Percentiles rank a stretch among this genome's conserved stretches.
These are phyloP conservation scores for Lydus trimaculatus DNA, from an alignment of 2,888 invertebrate genomes.

Conservation along the genomic window DNA sequence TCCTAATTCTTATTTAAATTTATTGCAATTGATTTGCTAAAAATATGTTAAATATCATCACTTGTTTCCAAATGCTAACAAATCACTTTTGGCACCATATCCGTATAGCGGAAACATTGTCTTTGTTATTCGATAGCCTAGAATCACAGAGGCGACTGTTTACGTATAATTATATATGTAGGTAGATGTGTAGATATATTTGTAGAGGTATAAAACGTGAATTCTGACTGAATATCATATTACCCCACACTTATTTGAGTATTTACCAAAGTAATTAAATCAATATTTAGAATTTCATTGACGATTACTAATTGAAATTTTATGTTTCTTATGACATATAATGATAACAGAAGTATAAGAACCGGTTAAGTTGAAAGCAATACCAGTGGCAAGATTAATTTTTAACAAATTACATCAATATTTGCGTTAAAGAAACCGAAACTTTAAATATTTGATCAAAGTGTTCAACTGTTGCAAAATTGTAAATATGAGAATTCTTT, in stretches of 20 bases:
- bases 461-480: neutral
- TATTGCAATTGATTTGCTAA: neutral
- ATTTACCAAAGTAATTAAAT: neutral
- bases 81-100: conserved; percentile 45
- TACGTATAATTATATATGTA: neutral
- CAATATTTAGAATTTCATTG: neutral
- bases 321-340: neutral
- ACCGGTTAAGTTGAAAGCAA: neutral
- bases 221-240: neutral
- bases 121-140: conserved; percentile 37
- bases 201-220: neutral
- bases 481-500: neutral
- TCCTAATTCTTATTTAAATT: neutral
- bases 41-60: conserved; percentile 46
- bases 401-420: neutral
- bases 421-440: neutral
- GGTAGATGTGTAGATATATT: neutral
- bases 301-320: neutral
- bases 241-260: neutral
- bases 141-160: conserved; percentile 22
- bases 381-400: neutral
- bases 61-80: conserved; percentile 49
- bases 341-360: neutral
- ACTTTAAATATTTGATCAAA: neutral
- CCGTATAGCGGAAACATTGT: conserved; percentile 45